Conservation (phyloP, 2,113 vertebrate species). For the Menura novaehollandiae region DNA sequence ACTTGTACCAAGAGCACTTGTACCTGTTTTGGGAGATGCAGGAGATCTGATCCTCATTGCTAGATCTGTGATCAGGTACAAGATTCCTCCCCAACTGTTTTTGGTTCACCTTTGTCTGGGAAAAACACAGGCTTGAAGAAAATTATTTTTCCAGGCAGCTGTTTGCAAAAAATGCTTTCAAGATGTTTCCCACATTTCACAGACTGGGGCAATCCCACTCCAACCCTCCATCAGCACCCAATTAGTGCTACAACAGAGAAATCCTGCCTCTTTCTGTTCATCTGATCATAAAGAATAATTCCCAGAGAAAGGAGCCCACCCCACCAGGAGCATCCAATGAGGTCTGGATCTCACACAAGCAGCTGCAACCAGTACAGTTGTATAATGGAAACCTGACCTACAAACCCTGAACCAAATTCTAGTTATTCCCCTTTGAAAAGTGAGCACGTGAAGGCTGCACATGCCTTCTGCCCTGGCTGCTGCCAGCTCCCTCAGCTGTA, state of each 20-base stretch:
- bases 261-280: not conserved
- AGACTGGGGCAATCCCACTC: not conserved
- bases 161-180: not conserved
- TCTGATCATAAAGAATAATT: not conserved
- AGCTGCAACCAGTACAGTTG: not conserved
- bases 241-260: not conserved
- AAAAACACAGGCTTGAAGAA: not conserved
- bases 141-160: not conserved
- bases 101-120: not conserved
- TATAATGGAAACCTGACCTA: conserved; percentile 21
- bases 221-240: not conserved
- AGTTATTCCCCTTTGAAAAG: not conserved
- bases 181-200: not conserved
- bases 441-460: accelerated
- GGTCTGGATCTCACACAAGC: not conserved
- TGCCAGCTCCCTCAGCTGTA: not conserved
- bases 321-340: not conserved
- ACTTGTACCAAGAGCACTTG: not conserved
- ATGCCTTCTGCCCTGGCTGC: not conserved
- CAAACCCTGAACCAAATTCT: conserved; percentile 25
- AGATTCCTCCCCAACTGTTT: not conserved
- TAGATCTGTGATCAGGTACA: not conserved
- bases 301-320: not conserved
- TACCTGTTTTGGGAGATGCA: not conserved
- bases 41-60: not conserved